Evolutionary conservation across 2,797 vertebrate species (phyloP).

Genomic region (Bovichtus diacanthus): DNA sequence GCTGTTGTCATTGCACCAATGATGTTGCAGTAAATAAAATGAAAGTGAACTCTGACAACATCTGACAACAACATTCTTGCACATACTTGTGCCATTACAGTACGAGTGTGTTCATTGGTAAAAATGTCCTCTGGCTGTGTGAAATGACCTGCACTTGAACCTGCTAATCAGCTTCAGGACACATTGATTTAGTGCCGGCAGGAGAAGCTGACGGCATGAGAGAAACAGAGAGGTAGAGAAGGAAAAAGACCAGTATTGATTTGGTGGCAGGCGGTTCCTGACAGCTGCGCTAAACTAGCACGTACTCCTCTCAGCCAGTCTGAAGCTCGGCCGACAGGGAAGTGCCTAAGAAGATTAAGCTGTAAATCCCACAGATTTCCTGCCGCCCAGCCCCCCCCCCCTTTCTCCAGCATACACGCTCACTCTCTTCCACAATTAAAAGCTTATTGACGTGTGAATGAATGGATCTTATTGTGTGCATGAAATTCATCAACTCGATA

Average conservation of each 20-base stretch:
- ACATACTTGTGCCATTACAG: not conserved
- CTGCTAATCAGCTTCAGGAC: conserved; percentile 68
- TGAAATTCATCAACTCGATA: not conserved
- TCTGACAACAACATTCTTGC: not conserved
- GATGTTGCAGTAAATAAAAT: not conserved
- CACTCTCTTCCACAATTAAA: conserved; percentile 2
- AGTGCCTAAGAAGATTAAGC: conserved; percentile 71
- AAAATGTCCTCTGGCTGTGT: conserved; percentile 42
- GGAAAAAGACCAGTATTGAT: conserved; percentile 71
- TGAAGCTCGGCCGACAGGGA: conserved; percentile 56
- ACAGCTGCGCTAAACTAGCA: conserved; percentile 70
- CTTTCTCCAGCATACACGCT: not conserved
- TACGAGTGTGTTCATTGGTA: not conserved
- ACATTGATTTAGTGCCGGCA: conserved; percentile 64
- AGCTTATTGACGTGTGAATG: conserved; percentile 7
- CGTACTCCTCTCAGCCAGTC: conserved; percentile 50
- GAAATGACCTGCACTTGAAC: conserved; percentile 72
- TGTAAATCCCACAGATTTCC: conserved; percentile 72
- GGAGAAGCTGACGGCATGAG: conserved; percentile 42
- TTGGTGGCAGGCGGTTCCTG: conserved; percentile 65
- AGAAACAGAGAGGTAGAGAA: conserved; percentile 20
- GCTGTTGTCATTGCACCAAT: not conserved
- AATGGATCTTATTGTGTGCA: not conserved
- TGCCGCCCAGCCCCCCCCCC: not conserved
- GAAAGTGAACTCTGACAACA: not conserved